A percentile compares a stretch with the other conserved stretches of the same genome.
Evolutionary conservation across 2,113 vertebrate species (phyloP).

Genomic region (Paraplagusia blochii): DNA sequence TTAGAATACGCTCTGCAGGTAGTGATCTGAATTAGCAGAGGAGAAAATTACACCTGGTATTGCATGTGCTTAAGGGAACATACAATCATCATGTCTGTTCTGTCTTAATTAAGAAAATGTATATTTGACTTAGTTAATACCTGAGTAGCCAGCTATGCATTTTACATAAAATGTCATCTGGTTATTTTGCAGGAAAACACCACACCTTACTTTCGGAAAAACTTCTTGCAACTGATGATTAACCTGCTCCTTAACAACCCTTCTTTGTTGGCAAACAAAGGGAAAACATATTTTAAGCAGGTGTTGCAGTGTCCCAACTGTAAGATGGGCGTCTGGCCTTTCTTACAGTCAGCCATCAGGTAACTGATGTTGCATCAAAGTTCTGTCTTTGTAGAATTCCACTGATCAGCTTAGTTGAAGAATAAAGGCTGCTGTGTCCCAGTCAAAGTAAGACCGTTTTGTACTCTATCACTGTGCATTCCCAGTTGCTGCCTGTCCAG

Average conservation of each 20-base stretch:
- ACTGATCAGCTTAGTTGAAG: too few species aligned
- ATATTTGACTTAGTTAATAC: background rate
- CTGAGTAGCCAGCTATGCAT: background rate
- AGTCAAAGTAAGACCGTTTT: background rate
- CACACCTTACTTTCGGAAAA: conserved; percentile 69
- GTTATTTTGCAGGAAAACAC: conserved; percentile 77
- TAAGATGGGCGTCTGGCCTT: conserved; percentile 82
- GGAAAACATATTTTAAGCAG: conserved; percentile 81
- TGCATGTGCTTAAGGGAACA: conserved; percentile 1
- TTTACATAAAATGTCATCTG: conserved; percentile 3
- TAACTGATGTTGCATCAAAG: conserved; percentile 50
- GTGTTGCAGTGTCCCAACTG: conserved; percentile 91
- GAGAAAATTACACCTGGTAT: conserved; percentile 7
- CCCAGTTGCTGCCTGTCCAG: conserved; percentile 70
- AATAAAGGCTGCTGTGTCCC: background rate
- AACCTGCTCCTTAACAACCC: conserved; percentile 80
- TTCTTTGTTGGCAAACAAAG: conserved; percentile 80
- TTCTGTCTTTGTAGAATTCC: background rate
- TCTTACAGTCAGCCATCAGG: conserved; percentile 85
- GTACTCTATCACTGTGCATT: conserved; percentile 2
- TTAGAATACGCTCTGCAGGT: conserved; percentile 83
- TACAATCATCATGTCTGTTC: background rate
- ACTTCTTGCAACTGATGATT: conserved; percentile 76
- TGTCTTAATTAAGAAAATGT: conserved; percentile 1
- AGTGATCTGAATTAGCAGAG: conserved; percentile 42